Conservation (phyloP, 2,888 invertebrate genomes). For the Bimastos eiseni region DNA sequence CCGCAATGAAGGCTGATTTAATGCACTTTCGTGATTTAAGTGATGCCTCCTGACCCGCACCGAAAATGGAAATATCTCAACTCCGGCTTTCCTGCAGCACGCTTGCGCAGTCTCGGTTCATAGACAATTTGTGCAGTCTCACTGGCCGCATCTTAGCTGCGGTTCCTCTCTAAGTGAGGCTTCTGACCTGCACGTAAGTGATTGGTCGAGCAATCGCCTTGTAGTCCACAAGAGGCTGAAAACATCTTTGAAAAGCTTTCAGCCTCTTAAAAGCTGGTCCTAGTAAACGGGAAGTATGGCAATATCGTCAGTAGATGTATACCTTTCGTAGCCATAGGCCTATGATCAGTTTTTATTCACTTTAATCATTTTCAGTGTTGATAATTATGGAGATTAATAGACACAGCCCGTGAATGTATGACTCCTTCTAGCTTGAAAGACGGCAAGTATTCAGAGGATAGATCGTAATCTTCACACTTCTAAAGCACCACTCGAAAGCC, state of each 20-base stretch:
- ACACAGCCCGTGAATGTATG: neutral
- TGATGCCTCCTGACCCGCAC: neutral
- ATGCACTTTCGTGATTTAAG: constrained; percentile 13
- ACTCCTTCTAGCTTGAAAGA: neutral
- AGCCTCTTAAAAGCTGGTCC: neutral
- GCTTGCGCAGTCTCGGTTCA: neutral
- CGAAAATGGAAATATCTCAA: neutral
- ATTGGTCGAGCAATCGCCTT: neutral
- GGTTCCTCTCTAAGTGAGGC: neutral
- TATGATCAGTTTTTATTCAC: neutral
- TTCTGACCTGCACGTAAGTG: neutral
- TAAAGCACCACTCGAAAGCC: no score
- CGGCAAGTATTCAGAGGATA: neutral
- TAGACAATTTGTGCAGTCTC: constrained; percentile 13
- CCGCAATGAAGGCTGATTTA: neutral
- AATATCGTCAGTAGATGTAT: neutral
- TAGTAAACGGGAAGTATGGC: neutral
- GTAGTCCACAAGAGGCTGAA: neutral
- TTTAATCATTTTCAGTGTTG: neutral
- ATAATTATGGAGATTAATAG: neutral
- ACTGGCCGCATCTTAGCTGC: neutral
- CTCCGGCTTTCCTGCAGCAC: neutral
- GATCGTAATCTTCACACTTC: no score
- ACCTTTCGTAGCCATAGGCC: neutral
- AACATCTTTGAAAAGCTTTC: neutral